Conservation (phyloP, 2,113 vertebrate genomes). For the Reinhardtius hippoglossoides region DNA sequence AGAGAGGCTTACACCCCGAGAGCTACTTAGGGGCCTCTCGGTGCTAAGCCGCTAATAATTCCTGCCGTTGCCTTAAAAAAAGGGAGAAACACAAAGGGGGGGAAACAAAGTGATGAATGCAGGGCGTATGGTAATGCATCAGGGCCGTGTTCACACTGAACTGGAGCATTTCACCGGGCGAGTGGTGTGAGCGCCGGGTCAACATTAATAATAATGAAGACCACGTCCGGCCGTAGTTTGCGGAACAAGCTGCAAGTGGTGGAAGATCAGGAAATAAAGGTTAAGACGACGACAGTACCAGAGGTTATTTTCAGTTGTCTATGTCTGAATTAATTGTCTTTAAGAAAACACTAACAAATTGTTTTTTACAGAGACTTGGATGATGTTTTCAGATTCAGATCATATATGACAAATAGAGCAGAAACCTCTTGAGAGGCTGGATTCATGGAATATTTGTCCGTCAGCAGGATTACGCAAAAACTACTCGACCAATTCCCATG, state of each 20-base stretch:
- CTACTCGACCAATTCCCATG: no score
- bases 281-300: no score
- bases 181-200: conserved; percentile 10
- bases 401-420: neutral
- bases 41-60: conserved; percentile 83
- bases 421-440: neutral
- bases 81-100: conserved; percentile 70
- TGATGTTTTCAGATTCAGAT: neutral
- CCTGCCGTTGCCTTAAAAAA: conserved; percentile 67
- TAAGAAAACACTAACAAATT: no score
- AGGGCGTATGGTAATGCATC: conserved; percentile 52
- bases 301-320: no score
- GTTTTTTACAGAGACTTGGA: no score
- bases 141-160: conserved; percentile 24
- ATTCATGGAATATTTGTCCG: neutral
- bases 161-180: neutral
- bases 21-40: conserved; percentile 78
- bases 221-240: conserved; percentile 8
- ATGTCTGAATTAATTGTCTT: no score
- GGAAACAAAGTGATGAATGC: conserved; percentile 77
- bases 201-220: conserved; percentile 9
- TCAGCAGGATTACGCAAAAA: neutral
- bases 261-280: neutral
- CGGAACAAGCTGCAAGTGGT: neutral
- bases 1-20: conserved; percentile 78